Conservation (phyloP, 2,113 vertebrate genomes). For the Pituophis catenifer region DNA sequence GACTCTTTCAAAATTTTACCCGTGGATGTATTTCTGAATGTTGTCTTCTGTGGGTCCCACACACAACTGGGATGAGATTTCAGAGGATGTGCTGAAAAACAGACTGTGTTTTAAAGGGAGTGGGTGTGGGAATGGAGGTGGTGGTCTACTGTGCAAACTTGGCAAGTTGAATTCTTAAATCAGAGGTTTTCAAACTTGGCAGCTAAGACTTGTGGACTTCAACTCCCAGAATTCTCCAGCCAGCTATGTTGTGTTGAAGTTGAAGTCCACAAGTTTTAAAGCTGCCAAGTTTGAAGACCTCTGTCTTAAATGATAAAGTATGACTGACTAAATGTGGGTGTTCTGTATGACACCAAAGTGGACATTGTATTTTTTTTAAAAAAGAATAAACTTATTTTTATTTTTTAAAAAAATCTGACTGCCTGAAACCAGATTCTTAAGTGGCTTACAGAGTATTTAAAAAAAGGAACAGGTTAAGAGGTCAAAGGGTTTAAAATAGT, state of each 20-base stretch:
- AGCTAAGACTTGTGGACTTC: no score
- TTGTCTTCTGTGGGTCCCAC: background rate
- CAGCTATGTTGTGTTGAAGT: no score
- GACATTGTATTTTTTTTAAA: background rate
- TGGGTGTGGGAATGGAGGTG: no score
- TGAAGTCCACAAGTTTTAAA: no score
- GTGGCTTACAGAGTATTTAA: background rate
- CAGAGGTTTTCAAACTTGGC: no score
- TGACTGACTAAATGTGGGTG: background rate
- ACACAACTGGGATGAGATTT: background rate
- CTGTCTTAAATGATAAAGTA: no score
- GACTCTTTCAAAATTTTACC: background rate
- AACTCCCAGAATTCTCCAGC: no score
- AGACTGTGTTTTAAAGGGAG: background rate
- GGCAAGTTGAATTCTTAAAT: background rate
- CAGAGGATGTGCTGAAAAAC: background rate
- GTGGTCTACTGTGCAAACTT: no score
- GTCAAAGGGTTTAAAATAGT: background rate
- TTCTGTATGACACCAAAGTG: background rate
- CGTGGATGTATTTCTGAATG: background rate
- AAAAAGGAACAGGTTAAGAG: background rate
- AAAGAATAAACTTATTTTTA: background rate
- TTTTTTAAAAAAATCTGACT: background rate
- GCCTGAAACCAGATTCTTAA: background rate
- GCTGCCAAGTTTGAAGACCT: no score